A percentile compares a stretch with the other conserved stretches of the same genome.
phyloP scores from a whole-genome alignment of 2,113 vertebrate species.

The Patagioenas fasciata region DNA sequence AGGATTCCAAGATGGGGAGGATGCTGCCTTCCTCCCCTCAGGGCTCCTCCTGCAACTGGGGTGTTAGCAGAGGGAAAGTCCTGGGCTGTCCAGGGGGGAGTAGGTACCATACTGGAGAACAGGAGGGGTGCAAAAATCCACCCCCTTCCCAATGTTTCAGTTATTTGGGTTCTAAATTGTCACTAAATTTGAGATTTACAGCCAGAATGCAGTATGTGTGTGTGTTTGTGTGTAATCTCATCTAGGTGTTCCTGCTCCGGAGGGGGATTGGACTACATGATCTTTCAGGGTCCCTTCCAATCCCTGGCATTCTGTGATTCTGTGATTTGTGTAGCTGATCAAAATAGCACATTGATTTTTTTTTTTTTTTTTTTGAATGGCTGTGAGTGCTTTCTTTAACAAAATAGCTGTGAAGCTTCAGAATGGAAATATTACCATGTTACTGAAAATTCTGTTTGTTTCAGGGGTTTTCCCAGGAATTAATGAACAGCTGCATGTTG shows the following conservation, averaged over 20 bases:
- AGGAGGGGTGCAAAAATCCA: not conserved
- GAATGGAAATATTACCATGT: not conserved
- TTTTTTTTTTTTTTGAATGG: not conserved
- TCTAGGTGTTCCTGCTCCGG: too few species aligned
- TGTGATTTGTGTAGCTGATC: not conserved
- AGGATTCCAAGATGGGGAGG: not conserved
- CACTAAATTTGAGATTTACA: not conserved
- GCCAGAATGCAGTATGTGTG: not conserved
- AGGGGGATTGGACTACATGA: too few species aligned
- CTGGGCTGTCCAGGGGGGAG: not conserved
- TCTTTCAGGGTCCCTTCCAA: too few species aligned
- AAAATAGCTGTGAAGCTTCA: not conserved
- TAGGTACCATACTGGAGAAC: not conserved
- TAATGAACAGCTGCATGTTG: slow-evolving; percentile 8
- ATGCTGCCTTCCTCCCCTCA: not conserved
- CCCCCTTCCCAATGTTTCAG: not conserved
- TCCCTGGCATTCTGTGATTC: too few species aligned
- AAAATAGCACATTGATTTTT: not conserved
- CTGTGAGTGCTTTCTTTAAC: not conserved
- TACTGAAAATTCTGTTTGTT: not conserved
- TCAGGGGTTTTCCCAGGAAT: slow-evolving; percentile 1
- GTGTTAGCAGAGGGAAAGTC: not conserved
- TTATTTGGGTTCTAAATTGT: not conserved
- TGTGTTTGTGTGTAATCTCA: too few species aligned
- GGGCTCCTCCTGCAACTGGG: not conserved